Base-by-base conservation (phyloP, 2,888 invertebrate genomes). In the Sarcophaga carnaria region DNA sequence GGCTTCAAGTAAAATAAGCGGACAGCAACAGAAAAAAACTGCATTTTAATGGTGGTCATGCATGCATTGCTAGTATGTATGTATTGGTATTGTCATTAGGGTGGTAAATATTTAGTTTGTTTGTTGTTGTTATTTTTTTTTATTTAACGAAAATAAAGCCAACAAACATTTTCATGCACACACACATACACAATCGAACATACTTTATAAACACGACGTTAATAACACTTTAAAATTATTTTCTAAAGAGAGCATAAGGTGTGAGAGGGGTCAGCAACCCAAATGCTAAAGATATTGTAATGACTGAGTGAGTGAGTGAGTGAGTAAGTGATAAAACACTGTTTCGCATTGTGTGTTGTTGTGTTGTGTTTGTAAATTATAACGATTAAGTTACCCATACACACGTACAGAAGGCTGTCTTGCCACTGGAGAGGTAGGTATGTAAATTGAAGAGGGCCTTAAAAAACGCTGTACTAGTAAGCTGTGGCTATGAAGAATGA, bases 331-430 rank as follows among this genome's bases (percentile, higher is more conserved):
- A 80, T 83, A 83, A 83, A 79, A 64, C 79, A 75, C 70, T 76
- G 70, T 54, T 54, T 54, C 12, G 54, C 17, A 14, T 54, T 54
- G 17, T 14, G 12, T 54, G 12, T 17, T 54, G 12, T 63, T 22
- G 22, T 22, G 25, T 49, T 25, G n/a, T 63, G 69, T 54, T 83
- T 69, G 69, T 2, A 64, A 64, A 47, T 67, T 54, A 69, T 67
- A 69, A 49, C 67, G 77, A 86, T 83, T 86, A 77, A 70, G 75
- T 86, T 83, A 83, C 86, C 83, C 25, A 63, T 70, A 60, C 37
- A 37, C 37, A 37, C 8, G 37, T 37, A 54, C 54, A 54, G 49
- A 49, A 49, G 14, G 10, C 49, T 3, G 49, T 49, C 14, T 3
- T 11, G 49, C 14, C 2, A 37, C 37, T 49, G 2, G 4, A 14